These are phyloP conservation scores for Melozone crissalis DNA, from an alignment of 2,113 vertebrate species.

Conservation along the genomic window DNA sequence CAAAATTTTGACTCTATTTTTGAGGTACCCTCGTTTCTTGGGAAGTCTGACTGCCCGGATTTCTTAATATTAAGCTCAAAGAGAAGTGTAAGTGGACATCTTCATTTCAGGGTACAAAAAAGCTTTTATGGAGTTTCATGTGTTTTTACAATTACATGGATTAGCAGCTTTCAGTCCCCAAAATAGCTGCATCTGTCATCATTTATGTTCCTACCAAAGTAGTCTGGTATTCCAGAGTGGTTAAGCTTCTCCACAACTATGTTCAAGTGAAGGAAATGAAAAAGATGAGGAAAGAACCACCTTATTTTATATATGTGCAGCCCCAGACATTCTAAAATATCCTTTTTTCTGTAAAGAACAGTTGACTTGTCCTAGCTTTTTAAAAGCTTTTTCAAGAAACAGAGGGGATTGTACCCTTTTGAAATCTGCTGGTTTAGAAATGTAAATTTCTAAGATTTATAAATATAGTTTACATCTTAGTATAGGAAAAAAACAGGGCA, in stretches of 20 bases:
- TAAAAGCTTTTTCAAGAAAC: background rate
- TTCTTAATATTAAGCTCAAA: background rate
- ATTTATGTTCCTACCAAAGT: constrained; percentile 36
- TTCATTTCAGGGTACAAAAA: background rate
- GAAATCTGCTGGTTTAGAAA: background rate
- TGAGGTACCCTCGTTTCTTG: background rate
- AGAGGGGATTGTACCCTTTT: background rate
- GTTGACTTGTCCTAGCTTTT: background rate
- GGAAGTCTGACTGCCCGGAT: background rate
- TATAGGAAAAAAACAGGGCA: background rate
- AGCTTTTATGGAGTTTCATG: background rate
- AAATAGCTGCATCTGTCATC: constrained; percentile 49
- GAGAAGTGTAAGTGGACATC: background rate
- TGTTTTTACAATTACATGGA: constrained; percentile 31
- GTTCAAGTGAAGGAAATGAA: constrained; percentile 41
- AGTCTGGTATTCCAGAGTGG: constrained; percentile 55
- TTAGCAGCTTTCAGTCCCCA: constrained; percentile 40
- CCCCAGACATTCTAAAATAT: background rate
- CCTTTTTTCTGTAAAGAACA: background rate
- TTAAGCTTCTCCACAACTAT: constrained; percentile 60
- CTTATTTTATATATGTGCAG: constrained; percentile 26
- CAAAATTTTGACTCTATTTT: background rate
- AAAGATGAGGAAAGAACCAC: constrained; percentile 21
- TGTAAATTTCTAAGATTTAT: background rate
- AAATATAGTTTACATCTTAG: background rate